A percentile compares a stretch with the other conserved stretches of the same genome.
These are phyloP conservation scores for Rhinoderma darwinii DNA, from an alignment of 2,113 vertebrate species.

Conservation along the genomic window DNA sequence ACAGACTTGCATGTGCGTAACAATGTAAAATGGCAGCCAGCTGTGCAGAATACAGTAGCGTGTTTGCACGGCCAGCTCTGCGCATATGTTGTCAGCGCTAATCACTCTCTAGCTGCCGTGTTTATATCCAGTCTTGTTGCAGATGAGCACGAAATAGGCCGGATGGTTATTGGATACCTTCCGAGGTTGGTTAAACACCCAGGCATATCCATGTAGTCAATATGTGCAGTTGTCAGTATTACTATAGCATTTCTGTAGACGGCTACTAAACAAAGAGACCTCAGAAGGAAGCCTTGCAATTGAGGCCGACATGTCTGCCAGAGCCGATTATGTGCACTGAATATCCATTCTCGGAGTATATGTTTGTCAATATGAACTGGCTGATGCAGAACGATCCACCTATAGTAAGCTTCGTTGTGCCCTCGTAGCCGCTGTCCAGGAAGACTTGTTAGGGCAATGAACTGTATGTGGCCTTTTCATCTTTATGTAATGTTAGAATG, in stretches of 20 bases:
- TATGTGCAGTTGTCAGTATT: slow-evolving; percentile 29
- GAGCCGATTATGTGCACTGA: slow-evolving; percentile 67
- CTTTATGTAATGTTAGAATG: not conserved
- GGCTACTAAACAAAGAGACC: slow-evolving; percentile 45
- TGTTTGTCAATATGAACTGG: slow-evolving; percentile 63
- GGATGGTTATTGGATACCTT: slow-evolving; percentile 19
- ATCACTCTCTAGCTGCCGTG: slow-evolving; percentile 30
- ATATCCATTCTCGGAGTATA: slow-evolving; percentile 65
- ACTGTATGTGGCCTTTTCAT: not conserved
- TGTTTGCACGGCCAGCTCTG: slow-evolving; percentile 15
- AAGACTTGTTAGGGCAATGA: not conserved
- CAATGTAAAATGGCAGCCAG: slow-evolving; percentile 50
- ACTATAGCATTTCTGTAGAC: slow-evolving; percentile 9
- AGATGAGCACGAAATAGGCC: slow-evolving; percentile 49
- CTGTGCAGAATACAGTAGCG: slow-evolving; percentile 36
- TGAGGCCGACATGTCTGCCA: slow-evolving; percentile 38
- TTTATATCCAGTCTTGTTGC: slow-evolving; percentile 40
- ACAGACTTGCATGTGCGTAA: slow-evolving; percentile 56
- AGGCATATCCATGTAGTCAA: slow-evolving; percentile 24
- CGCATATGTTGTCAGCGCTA: slow-evolving; percentile 48
- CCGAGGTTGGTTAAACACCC: not conserved
- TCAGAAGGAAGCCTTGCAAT: slow-evolving; percentile 2
- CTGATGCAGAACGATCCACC: slow-evolving; percentile 54
- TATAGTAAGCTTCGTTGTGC: not conserved
- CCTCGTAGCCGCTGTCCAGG: not conserved